Percentiles rank a stretch among this genome's conserved stretches.
Evolutionary conservation across 2,113 vertebrate genomes (phyloP).

Genomic region (Nyctibius bracteatus): DNA sequence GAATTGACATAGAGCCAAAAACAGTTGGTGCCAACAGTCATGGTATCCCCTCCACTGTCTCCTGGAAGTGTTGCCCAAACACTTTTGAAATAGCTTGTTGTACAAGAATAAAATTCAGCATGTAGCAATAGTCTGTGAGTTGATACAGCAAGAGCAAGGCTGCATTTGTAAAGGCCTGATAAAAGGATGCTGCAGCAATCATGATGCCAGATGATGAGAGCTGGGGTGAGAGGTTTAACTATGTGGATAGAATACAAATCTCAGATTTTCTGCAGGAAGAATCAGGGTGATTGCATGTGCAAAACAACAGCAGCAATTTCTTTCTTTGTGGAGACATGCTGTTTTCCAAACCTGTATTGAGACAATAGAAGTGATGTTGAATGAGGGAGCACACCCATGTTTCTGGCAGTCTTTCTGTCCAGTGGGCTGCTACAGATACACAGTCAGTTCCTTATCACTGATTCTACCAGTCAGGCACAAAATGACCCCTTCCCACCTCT

Average conservation of each 20-base stretch:
- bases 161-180: not conserved
- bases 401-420: not conserved
- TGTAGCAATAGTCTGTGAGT: not conserved
- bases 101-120: not conserved
- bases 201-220: not conserved
- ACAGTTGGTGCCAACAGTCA: not conserved
- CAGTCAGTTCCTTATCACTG: not conserved
- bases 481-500: not conserved
- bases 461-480: not conserved
- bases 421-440: not conserved
- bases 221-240: not conserved
- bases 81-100: not conserved
- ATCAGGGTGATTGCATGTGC: not conserved
- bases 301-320: not conserved
- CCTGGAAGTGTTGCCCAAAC: not conserved
- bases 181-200: slow-evolving; percentile 33
- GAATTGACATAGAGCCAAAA: not conserved
- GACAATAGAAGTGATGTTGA: not conserved
- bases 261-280: not conserved
- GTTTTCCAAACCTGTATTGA: not conserved
- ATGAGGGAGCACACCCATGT: not conserved
- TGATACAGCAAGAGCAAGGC: not conserved
- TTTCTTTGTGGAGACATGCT: not conserved
- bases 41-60: not conserved
- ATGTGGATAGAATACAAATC: not conserved